A percentile compares a stretch with the other conserved stretches of the same genome.
Conservation (phyloP, 1,140 invertebrate genomes). For the Elymnias hypermnestra region DNA sequence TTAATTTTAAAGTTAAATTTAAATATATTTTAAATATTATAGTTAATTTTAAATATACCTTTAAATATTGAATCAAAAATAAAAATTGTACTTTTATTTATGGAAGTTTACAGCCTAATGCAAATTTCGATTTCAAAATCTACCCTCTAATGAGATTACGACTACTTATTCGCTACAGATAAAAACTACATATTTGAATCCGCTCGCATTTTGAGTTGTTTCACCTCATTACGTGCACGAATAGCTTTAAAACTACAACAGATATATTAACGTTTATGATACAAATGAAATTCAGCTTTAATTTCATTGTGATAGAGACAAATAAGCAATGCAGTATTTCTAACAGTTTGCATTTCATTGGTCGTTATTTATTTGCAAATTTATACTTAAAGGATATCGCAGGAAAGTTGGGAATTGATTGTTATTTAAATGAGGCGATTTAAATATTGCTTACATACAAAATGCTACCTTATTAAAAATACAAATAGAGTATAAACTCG, state of each 20-base stretch:
- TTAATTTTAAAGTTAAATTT: no score
- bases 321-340: constrained; percentile 18
- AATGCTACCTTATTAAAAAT: constrained; percentile 28
- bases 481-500: constrained; percentile 25
- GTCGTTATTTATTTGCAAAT: constrained; percentile 48
- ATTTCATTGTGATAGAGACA: constrained; percentile 2
- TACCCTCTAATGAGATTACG: constrained; percentile 30
- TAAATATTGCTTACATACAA: constrained; percentile 27
- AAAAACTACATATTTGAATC: constrained; percentile 52
- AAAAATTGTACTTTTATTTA: no score
- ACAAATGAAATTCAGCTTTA: constrained; percentile 31
- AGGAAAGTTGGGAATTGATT: constrained; percentile 56
- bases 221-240: constrained; percentile 63
- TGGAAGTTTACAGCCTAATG: no score
- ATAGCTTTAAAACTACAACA: constrained; percentile 42
- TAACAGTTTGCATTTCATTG: constrained; percentile 32
- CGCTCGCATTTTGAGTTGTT: constrained; percentile 62
- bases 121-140: no score
- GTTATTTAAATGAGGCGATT: constrained; percentile 41
- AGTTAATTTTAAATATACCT: no score
- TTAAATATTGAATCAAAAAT: no score
- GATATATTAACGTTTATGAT: constrained; percentile 30
- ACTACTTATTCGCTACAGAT: constrained; percentile 32
- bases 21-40: no score
- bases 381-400: constrained; percentile 54